Evolutionary conservation across 2,888 invertebrate genomes (phyloP).

Genomic region (Lepidocyrtoides sp.): DNA sequence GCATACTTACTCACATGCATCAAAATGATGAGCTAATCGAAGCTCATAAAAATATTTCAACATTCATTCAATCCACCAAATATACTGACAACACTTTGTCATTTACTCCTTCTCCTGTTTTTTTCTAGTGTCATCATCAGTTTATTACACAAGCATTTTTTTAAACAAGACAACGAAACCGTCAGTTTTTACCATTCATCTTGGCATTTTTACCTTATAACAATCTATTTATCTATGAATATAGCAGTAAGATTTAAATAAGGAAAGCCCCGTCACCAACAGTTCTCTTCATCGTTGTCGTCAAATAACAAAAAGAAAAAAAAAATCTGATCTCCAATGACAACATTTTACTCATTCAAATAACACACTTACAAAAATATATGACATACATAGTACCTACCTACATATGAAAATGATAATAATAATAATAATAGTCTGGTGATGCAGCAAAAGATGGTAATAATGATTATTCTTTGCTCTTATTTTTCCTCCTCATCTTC

Average conservation of each 20-base stretch:
- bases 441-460: constrained; percentile 62
- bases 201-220: constrained; percentile 16
- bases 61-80: constrained; percentile 44
- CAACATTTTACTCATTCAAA: constrained; percentile 29
- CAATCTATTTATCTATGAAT: background rate
- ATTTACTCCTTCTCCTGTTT: background rate
- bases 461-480: background rate
- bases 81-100: constrained; percentile 46
- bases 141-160: background rate
- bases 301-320: constrained; percentile 23
- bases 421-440: background rate
- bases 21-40: constrained; percentile 56
- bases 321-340: background rate
- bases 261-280: constrained; percentile 33
- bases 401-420: background rate
- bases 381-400: background rate
- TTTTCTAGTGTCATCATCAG: background rate
- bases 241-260: constrained; percentile 10
- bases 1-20: background rate
- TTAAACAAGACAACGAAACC: constrained; percentile 10
- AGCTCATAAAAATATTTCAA: constrained; percentile 50
- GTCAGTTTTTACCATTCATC: constrained; percentile 33
- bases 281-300: constrained; percentile 1
- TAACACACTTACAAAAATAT: background rate
- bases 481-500: constrained; percentile 20